Evolutionary conservation across 1,140 invertebrate genomes (phyloP).

Genomic region (Brachionus rubens): DNA sequence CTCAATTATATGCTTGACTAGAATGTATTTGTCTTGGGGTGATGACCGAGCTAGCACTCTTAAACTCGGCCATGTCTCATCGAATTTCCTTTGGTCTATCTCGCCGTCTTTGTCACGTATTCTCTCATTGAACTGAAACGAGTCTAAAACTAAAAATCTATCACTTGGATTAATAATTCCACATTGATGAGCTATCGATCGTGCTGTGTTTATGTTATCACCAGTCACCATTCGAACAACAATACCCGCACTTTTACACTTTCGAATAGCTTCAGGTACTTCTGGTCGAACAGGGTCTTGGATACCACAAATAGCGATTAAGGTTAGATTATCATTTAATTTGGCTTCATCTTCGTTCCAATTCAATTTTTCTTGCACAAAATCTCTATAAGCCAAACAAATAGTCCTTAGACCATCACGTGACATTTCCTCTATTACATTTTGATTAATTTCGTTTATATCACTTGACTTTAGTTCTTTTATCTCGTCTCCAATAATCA

Average conservation of each 20-base stretch:
- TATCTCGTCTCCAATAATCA: neutral
- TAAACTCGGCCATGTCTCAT: slow-evolving; percentile 95
- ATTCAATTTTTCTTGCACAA: slow-evolving; percentile 47
- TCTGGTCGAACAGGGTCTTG: slow-evolving; percentile 96
- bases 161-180: slow-evolving; percentile 89
- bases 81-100: slow-evolving; percentile 72
- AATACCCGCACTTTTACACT: slow-evolving; percentile 93
- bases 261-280: slow-evolving; percentile 88
- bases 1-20: slow-evolving; percentile 98
- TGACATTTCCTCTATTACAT: slow-evolving; percentile 99
- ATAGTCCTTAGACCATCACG: slow-evolving; percentile 94
- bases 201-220: slow-evolving; percentile 96
- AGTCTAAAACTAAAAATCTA: slow-evolving; percentile 91
- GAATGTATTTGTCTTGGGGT: slow-evolving; percentile 93
- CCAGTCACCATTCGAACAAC: slow-evolving; percentile 99
- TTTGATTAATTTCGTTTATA: slow-evolving; percentile 72
- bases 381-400: slow-evolving; percentile 65
- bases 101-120: slow-evolving; percentile 69
- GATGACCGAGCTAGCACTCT: slow-evolving; percentile 92
- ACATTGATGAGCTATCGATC: slow-evolving; percentile 94
- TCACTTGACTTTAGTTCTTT: neutral
- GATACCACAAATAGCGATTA: slow-evolving; percentile 92
- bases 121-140: slow-evolving; percentile 91
- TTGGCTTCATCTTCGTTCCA: slow-evolving; percentile 91
- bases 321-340: slow-evolving; percentile 81